Base-by-base conservation (phyloP, 92 coral and sea anemone species). In the Umimayanthus kanabou region DNA sequence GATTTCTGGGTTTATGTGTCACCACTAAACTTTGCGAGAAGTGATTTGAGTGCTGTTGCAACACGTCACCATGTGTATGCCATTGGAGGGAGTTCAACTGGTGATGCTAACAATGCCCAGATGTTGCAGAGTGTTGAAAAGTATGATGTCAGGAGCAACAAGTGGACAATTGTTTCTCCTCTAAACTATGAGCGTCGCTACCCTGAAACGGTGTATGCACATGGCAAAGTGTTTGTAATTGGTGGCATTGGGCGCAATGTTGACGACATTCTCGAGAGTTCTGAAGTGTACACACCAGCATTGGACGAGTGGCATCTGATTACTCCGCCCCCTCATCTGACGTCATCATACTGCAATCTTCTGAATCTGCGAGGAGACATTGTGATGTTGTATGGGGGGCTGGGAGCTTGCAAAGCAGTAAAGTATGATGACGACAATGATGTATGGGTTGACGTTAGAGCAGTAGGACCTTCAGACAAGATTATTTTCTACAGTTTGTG, bases 31-130 rank as follows among this genome's bases (percentile, higher is more conserved):
- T 83, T 85, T 50, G 53, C 96, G 71, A 86, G 98, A 77, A 89
- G 93, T 37, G 92, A 88, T 53, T 79, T 94, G 69, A 93, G 93
- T 58, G 93, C 94, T 67, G 89, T 93, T 37, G 92, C 92, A 39
- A 89, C 93, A 8, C 55, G 92, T 0, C 53, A 75, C 28, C 90
- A 83, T 58, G 77, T 95, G 45, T 89, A 87, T 81, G 90, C 95
- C 9, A 88, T 95, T 82, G 98, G 96, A 28, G 98, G 98, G 74
- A 92, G 93, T 50, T 71, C 84, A 5, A 81, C 85, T 13, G 90
- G 71, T 42, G 87, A 61, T 80, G 90, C 79, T 3, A 88, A 78
- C 22, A 90, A 83, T 83, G 87, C 78, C 13, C 87, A 70, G 18
- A 83, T 83, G 87, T 83, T 83, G 53, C 87, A 45, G 39, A 83